phyloP scores from a whole-genome alignment of 1,140 invertebrate genomes.

The Gonatopus flavifemur region DNA sequence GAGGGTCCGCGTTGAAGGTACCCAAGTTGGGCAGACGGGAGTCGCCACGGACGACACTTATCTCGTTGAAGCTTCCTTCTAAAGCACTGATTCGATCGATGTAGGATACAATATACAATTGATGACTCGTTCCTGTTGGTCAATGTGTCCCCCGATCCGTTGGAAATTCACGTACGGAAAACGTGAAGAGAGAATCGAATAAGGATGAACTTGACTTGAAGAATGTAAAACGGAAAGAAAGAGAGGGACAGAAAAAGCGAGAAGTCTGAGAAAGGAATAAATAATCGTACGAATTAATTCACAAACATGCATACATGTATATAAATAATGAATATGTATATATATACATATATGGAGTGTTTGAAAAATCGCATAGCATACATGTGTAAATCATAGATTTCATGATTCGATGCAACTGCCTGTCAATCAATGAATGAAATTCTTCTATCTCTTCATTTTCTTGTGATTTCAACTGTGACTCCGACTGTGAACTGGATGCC shows the following conservation, averaged over 20 bases:
- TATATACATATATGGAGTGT: background rate
- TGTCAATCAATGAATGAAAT: slow-evolving; percentile 53
- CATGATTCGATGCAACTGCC: too few species aligned
- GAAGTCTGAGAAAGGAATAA: too few species aligned
- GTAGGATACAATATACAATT: too few species aligned
- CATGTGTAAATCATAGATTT: too few species aligned
- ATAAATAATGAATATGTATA: slow-evolving; percentile 1
- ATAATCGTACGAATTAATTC: too few species aligned
- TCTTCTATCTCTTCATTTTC: slow-evolving; percentile 59
- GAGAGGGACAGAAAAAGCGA: slow-evolving; percentile 7
- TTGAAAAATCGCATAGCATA: background rate
- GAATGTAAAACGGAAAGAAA: slow-evolving; percentile 23
- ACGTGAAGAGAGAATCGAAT: slow-evolving; percentile 15
- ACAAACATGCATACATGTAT: slow-evolving; percentile 10
- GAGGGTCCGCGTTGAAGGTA: slow-evolving; percentile 61
- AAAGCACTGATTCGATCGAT: too few species aligned
- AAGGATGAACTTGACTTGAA: too few species aligned
- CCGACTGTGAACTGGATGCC: too few species aligned
- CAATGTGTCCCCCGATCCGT: too few species aligned
- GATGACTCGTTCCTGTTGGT: too few species aligned
- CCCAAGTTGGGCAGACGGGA: slow-evolving; percentile 75
- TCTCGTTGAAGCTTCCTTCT: slow-evolving; percentile 81
- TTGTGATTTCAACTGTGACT: slow-evolving; percentile 39
- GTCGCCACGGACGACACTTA: slow-evolving; percentile 79
- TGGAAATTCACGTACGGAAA: slow-evolving; percentile 12